Conservation (phyloP, 2,113 vertebrate species). For the Uropsilus gracilis region DNA sequence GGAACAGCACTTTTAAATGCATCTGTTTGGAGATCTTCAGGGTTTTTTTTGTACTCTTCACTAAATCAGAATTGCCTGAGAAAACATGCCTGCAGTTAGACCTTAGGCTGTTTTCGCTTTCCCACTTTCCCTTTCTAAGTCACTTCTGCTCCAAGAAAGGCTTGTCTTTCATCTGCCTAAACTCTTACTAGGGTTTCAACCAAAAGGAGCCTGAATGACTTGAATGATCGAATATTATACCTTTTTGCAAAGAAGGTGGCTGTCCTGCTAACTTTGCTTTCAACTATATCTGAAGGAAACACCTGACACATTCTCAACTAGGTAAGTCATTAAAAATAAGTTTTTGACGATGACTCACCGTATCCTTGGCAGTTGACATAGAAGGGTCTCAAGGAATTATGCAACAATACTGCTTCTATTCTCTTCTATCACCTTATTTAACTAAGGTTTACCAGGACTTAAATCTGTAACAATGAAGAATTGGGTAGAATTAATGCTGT, state of each 20-base stretch:
- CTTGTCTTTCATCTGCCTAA: not conserved
- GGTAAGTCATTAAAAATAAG: slow-evolving; percentile 13
- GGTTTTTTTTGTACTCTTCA: not conserved
- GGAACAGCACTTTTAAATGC: not conserved
- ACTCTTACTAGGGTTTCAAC: not conserved
- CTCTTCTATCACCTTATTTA: not conserved
- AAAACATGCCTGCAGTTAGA: not conserved
- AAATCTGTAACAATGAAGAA: slow-evolving; percentile 38
- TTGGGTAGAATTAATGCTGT: not conserved
- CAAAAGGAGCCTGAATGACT: not conserved
- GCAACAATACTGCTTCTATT: not conserved
- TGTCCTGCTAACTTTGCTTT: slow-evolving; percentile 19
- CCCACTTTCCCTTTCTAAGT: not conserved
- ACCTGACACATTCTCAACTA: not conserved
- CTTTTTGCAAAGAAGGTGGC: not conserved
- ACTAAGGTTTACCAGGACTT: not conserved
- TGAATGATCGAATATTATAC: not conserved
- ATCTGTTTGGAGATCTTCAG: not conserved
- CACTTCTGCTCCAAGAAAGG: not conserved
- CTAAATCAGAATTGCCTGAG: not conserved
- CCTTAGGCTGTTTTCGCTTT: not conserved
- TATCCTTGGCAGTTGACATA: not conserved
- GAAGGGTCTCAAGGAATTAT: not conserved
- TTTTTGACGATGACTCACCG: not conserved
- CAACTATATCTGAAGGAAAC: not conserved